Percentiles rank a stretch among this genome's conserved stretches.
These are phyloP conservation scores for Diplodus puntazzo DNA, from an alignment of 2,797 vertebrate species.

Conservation along the genomic window DNA sequence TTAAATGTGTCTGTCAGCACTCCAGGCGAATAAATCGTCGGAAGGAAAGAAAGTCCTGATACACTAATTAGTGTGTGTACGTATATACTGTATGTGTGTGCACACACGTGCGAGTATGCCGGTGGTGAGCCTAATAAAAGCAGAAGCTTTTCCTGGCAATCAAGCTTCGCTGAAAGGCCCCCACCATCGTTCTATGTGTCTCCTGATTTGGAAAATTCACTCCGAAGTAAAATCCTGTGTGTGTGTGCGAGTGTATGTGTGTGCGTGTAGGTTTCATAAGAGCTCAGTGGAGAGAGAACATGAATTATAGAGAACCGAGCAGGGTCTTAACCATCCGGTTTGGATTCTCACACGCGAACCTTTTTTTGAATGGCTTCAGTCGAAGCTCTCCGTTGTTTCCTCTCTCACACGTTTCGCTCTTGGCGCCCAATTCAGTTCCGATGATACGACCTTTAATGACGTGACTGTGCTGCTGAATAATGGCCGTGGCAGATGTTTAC, in stretches of 20 bases:
- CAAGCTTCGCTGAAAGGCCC: slow-evolving; percentile 56
- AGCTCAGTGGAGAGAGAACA: slow-evolving; percentile 75
- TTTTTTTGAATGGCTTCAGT: slow-evolving; percentile 62
- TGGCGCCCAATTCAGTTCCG: not conserved
- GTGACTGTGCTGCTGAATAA: not conserved
- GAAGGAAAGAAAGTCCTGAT: slow-evolving; percentile 56
- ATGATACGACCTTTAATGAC: slow-evolving; percentile 6
- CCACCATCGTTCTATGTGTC: slow-evolving; percentile 50
- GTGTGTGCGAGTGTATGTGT: slow-evolving; percentile 24
- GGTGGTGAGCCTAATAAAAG: slow-evolving; percentile 67
- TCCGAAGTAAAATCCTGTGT: slow-evolving; percentile 63
- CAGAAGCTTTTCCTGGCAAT: slow-evolving; percentile 70
- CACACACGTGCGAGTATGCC: slow-evolving; percentile 7
- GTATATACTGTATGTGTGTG: slow-evolving; percentile 8
- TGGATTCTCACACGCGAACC: slow-evolving; percentile 73
- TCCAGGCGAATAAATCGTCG: slow-evolving; percentile 46
- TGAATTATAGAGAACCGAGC: slow-evolving; percentile 84
- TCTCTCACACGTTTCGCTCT: slow-evolving; percentile 39
- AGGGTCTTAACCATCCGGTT: slow-evolving; percentile 77
- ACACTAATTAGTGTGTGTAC: slow-evolving; percentile 53
- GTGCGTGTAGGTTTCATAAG: slow-evolving; percentile 75
- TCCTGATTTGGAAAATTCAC: slow-evolving; percentile 72
- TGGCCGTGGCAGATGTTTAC: not conserved
- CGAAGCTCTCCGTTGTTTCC: slow-evolving; percentile 37
- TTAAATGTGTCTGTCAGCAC: slow-evolving; percentile 50